Base-by-base conservation (phyloP, 2,113 vertebrate genomes). In the Peucedramus taeniatus region DNA sequence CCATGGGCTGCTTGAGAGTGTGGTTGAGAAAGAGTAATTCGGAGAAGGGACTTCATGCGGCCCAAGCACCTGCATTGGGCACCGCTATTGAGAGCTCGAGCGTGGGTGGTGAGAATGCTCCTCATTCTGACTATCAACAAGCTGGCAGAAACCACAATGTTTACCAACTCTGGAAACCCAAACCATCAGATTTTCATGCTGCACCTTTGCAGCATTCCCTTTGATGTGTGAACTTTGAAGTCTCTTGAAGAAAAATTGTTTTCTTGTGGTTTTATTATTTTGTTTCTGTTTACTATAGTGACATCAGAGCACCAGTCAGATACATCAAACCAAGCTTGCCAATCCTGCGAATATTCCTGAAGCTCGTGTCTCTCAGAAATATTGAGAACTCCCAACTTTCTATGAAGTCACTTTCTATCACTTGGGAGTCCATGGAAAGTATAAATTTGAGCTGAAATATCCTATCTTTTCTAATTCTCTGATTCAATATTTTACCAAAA, bases 71-170 rank as follows among this genome's bases (percentile, higher is more conserved):
- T 63, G 24, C 20, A 37, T 23, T 37, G 28, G 35, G 18, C 75
- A 49, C 20, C n/a, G 56, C 49, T 61, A 37, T 3, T n/a, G 51
- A 53, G 28, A 64, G 27, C 31, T 49, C 0, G 0, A 33, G 49
- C 0, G 0, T 30, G 45, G 45, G 37, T 1, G 4, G 4, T 57
- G 63, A 53, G 49, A 53, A 37, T 11, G 4, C 63, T 92, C 30
- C 31, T 85, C 31, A 2, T 53, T 51, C 40, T 37, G 37, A 26
- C 26, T n/a, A 7, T 54, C 49, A 61, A 33, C 19, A 13, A 35
- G 35, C 17, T 47, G 37, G 27, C 39, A 80, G 63, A 83, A 86
- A 49, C 11, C 1, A 26, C 54, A n/a, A 11, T 57, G 23, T 78
- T 76, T 28, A 74, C 78, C 40, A 71, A 0, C 22, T 60, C 56